phyloP scores from a whole-genome alignment of 1,140 invertebrate genomes.

The Trichomalopsis sarcophagae region DNA sequence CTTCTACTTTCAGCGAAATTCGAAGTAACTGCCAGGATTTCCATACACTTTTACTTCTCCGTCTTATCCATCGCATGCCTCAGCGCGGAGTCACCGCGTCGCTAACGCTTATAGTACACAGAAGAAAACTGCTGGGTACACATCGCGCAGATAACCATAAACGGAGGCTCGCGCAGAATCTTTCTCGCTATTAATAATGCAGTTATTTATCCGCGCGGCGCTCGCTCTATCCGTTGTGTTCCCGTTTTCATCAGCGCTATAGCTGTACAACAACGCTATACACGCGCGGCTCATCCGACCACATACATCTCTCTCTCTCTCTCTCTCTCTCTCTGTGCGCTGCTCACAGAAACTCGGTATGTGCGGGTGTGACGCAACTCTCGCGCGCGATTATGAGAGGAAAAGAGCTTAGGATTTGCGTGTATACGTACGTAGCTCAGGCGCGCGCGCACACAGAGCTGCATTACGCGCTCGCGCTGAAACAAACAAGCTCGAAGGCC shows the following conservation, averaged over 20 bases:
- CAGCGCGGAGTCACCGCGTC: no score
- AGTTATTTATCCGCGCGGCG: background rate
- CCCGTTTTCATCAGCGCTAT: background rate
- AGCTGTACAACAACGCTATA: no score
- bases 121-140: background rate
- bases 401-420: background rate
- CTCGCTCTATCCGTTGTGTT: background rate
- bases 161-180: background rate
- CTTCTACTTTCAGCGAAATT: background rate
- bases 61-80: no score
- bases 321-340: no score
- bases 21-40: no score
- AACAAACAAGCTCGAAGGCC: slow-evolving; percentile 27
- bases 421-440: background rate
- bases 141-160: background rate
- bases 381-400: slow-evolving; percentile 4
- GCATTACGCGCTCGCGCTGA: background rate
- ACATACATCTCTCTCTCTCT: background rate
- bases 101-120: background rate
- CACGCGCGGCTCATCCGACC: no score
- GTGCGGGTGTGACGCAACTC: slow-evolving; percentile 7
- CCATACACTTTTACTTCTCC: no score
- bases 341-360: background rate
- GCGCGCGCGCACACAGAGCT: background rate
- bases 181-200: background rate